A percentile compares a stretch with the other conserved stretches of the same genome.
phyloP scores from a whole-genome alignment of 2,797 vertebrate species.

The Coregonus suidteri region DNA sequence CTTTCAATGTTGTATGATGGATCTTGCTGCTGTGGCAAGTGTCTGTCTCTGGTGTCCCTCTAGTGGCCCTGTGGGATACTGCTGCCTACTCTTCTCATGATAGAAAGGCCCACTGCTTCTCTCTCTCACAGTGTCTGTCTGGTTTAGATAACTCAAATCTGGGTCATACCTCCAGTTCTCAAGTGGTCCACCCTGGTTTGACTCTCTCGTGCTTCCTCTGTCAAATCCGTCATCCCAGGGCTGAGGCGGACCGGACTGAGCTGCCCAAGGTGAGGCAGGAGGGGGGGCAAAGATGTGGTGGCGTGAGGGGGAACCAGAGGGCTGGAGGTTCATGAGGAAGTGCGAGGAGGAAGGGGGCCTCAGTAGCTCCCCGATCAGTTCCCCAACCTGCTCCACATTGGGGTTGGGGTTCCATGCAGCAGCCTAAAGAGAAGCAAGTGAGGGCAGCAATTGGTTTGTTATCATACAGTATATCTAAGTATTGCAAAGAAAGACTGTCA shows the following conservation, averaged over 20 bases:
- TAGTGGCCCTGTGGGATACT: conserved; percentile 28
- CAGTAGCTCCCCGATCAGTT: conserved; percentile 44
- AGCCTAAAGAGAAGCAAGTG: conserved; percentile 55
- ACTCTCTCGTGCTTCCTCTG: conserved; percentile 27
- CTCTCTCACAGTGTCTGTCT: conserved; percentile 29
- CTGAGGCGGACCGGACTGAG: conserved; percentile 30
- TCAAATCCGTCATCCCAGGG: conserved; percentile 33
- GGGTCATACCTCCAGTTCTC: conserved; percentile 37
- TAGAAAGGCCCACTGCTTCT: conserved; percentile 4
- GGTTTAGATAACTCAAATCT: conserved; percentile 42
- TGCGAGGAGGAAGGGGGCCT: conserved; percentile 37
- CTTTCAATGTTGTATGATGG: conserved; percentile 34
- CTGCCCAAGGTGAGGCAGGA: conserved; percentile 33
- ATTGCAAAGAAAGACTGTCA: neutral
- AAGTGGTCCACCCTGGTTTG: conserved; percentile 33
- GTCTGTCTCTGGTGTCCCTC: neutral
- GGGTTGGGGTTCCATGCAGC: conserved; percentile 46
- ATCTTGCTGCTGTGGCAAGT: conserved; percentile 27
- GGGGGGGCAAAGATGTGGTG: conserved; percentile 38
- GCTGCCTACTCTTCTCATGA: conserved; percentile 13
- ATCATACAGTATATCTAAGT: neutral
- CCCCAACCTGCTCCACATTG: conserved; percentile 23
- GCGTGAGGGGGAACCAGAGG: conserved; percentile 18
- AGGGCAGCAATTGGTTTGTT: conserved; percentile 8
- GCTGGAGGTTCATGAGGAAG: conserved; percentile 51